Conservation (phyloP, 2,113 vertebrate genomes). For the Zosterops pallidus region DNA sequence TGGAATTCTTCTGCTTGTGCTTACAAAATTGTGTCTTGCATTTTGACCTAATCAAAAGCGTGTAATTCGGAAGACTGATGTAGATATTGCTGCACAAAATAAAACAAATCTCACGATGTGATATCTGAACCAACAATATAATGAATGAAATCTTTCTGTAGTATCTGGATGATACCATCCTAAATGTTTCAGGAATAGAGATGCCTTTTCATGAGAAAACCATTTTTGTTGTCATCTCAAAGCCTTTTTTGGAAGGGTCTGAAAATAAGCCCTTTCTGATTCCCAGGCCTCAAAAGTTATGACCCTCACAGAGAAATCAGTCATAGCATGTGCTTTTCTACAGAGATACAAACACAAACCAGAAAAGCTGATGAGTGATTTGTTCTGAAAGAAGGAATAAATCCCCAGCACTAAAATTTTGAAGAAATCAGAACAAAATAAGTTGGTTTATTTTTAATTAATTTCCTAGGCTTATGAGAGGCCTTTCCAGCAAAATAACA, state of each 20-base stretch:
- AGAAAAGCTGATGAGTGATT: neutral
- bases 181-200: neutral
- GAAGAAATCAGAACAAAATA: neutral
- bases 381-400: neutral
- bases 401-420: neutral
- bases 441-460: neutral
- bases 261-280: neutral
- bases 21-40: neutral
- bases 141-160: neutral
- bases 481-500: neutral
- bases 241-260: neutral
- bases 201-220: neutral
- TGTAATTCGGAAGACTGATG: neutral
- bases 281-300: neutral
- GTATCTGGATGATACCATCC: neutral
- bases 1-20: neutral
- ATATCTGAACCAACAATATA: neutral
- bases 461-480: neutral
- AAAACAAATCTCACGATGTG: accelerated
- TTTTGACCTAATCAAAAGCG: neutral
- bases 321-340: neutral
- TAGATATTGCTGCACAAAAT: neutral
- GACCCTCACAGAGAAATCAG: neutral
- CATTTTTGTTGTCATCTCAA: neutral
- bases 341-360: neutral